Percentiles rank a stretch among this genome's conserved stretches.
Evolutionary conservation across 23 tunicate species (phyloP).

Genomic region (Styela plicata): DNA sequence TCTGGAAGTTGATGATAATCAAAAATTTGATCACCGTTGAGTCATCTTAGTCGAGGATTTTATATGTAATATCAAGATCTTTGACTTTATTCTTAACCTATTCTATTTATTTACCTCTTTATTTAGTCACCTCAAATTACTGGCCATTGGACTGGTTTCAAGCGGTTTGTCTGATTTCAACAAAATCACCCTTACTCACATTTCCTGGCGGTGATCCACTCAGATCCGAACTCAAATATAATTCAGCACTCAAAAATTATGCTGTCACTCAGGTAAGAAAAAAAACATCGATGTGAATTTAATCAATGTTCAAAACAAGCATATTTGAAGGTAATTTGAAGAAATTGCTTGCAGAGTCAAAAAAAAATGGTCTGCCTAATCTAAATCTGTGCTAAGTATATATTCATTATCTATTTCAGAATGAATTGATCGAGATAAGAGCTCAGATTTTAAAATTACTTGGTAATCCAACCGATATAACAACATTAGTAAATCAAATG

Average conservation of each 20-base stretch:
- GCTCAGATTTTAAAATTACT: slow-evolving; percentile 29
- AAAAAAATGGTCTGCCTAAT: neutral
- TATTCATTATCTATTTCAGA: slow-evolving; percentile 29
- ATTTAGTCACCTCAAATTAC: slow-evolving; percentile 24
- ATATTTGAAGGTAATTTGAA: no score
- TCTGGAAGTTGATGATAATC: neutral
- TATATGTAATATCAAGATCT: no score
- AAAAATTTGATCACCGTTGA: neutral
- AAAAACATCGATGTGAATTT: no score
- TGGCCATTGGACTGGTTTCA: slow-evolving; percentile 84
- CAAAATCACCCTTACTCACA: slow-evolving; percentile 77
- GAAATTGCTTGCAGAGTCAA: no score
- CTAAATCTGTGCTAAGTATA: neutral
- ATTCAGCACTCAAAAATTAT: slow-evolving; percentile 80
- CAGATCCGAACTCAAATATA: slow-evolving; percentile 56
- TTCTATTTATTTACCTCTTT: neutral
- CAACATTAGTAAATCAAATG: slow-evolving; percentile 57
- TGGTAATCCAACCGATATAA: slow-evolving; percentile 48
- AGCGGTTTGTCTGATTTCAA: slow-evolving; percentile 64
- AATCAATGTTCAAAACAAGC: no score
- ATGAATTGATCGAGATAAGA: slow-evolving; percentile 51
- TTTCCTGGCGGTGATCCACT: slow-evolving; percentile 84
- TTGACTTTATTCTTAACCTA: neutral
- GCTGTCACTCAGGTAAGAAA: slow-evolving; percentile 57
- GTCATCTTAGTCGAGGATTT: neutral